A percentile compares a stretch with the other conserved stretches of the same genome.
Evolutionary conservation across 2,888 invertebrate species (phyloP).

Genomic region (Lepidochrysops patricia): DNA sequence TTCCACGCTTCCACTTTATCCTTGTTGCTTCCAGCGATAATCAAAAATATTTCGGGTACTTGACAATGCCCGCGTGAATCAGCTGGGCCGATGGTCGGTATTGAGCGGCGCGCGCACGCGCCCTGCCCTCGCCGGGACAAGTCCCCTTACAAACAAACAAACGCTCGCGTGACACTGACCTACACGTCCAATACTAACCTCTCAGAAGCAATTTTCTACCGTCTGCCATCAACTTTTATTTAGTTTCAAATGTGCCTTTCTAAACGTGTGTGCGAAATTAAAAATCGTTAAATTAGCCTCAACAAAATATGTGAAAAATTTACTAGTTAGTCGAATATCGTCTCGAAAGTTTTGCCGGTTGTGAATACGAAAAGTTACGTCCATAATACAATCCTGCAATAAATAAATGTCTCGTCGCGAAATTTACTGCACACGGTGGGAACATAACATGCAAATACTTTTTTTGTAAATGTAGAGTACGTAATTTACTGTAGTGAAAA

Average conservation of each 20-base stretch:
- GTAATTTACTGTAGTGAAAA: conserved; percentile 39
- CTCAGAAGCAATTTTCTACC: conserved; percentile 14
- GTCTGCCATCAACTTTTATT: neutral
- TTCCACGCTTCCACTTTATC: neutral
- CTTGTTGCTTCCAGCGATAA: neutral
- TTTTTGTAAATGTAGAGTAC: neutral
- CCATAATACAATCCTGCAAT: neutral
- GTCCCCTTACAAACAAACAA: conserved; percentile 59
- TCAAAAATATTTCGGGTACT: neutral
- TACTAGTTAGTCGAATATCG: neutral
- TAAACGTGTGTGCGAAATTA: neutral
- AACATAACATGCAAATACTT: neutral
- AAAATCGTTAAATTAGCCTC: neutral
- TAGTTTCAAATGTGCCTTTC: neutral
- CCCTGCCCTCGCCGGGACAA: conserved; percentile 30
- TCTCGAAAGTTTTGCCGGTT: conserved; percentile 2
- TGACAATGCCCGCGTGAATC: conserved; percentile 24
- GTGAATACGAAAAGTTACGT: neutral
- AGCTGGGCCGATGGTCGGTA: conserved; percentile 38
- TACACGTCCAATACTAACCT: conserved; percentile 33
- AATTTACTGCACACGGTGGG: neutral
- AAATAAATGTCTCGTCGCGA: neutral
- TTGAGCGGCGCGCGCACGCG: conserved; percentile 67
- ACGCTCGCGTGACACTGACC: conserved; percentile 55
- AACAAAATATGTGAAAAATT: neutral